These are phyloP conservation scores for Ophraella communa DNA, from an alignment of 2,888 invertebrate species.

Conservation along the genomic window DNA sequence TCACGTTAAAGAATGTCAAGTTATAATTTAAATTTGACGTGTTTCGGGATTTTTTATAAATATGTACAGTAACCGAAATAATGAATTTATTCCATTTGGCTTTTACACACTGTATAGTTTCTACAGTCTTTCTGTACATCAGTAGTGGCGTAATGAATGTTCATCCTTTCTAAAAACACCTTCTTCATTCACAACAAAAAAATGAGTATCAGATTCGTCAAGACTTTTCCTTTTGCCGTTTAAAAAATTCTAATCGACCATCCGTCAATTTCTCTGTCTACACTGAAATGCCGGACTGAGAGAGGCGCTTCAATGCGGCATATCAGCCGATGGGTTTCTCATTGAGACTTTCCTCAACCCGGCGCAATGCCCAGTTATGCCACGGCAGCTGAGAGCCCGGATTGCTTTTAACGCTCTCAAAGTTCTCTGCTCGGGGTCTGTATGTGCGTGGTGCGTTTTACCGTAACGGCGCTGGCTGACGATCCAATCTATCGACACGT, in stretches of 20 bases:
- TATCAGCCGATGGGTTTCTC: conserved; percentile 30
- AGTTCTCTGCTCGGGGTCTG: neutral
- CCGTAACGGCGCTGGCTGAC: too few species aligned
- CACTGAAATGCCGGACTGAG: conserved; percentile 4
- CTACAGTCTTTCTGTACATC: too few species aligned
- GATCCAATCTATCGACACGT: conserved; percentile 6
- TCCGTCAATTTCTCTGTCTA: neutral
- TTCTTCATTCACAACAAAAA: too few species aligned
- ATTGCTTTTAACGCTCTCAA: conserved; percentile 34
- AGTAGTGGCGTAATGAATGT: too few species aligned
- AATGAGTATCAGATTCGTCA: neutral
- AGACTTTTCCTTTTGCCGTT: neutral
- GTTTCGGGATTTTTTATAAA: too few species aligned
- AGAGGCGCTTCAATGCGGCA: conserved; percentile 45
- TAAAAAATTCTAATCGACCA: neutral
- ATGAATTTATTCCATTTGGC: too few species aligned
- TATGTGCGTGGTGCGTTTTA: neutral
- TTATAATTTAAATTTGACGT: too few species aligned
- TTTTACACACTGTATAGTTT: too few species aligned
- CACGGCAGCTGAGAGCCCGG: conserved; percentile 46
- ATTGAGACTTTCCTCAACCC: conserved; percentile 31
- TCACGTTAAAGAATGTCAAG: too few species aligned
- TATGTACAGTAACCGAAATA: too few species aligned
- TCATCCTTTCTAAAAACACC: too few species aligned
- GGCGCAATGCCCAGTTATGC: conserved; percentile 44